These are phyloP conservation scores for Augochlora pura DNA, from an alignment of 1,140 invertebrate genomes.

Conservation along the genomic window DNA sequence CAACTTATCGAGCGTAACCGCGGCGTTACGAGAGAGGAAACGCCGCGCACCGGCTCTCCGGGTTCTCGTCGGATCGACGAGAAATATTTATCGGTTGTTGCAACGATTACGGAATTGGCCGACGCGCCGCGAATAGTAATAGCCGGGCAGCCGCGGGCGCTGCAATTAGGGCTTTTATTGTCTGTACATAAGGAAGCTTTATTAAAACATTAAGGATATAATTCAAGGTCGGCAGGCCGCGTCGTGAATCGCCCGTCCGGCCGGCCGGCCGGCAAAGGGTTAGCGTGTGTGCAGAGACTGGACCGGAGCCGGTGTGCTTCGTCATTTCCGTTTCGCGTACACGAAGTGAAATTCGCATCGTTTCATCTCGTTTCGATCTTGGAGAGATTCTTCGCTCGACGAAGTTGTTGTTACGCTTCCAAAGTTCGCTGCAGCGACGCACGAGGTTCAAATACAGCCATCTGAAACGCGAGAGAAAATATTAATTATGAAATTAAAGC, in stretches of 20 bases:
- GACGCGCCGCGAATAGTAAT: conserved; percentile 68
- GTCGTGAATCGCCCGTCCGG: conserved; percentile 43
- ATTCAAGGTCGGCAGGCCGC: conserved; percentile 61
- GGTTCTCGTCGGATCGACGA: conserved; percentile 67
- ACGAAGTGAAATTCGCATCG: conserved; percentile 21
- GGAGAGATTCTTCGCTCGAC: too few species aligned
- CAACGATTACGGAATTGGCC: conserved; percentile 61
- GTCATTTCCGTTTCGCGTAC: conserved; percentile 71
- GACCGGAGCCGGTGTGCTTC: conserved; percentile 24
- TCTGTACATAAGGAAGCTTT: conserved; percentile 70
- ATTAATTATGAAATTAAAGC: too few species aligned
- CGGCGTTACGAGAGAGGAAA: conserved; percentile 64
- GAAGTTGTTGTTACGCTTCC: too few species aligned
- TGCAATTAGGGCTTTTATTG: conserved; percentile 72
- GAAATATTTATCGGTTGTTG: conserved; percentile 70
- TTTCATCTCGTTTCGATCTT: too few species aligned
- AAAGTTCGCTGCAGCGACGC: too few species aligned
- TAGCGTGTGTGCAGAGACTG: conserved; percentile 27
- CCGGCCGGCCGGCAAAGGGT: conserved; percentile 48
- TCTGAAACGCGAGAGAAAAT: too few species aligned
- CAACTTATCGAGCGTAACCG: conserved; percentile 65
- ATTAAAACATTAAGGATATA: conserved; percentile 74
- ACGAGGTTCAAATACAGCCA: too few species aligned
- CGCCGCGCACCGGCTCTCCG: conserved; percentile 45
- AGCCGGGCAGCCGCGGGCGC: conserved; percentile 51